Base-by-base conservation (phyloP, 2,113 vertebrate genomes). In the Aepyceros melampus region DNA sequence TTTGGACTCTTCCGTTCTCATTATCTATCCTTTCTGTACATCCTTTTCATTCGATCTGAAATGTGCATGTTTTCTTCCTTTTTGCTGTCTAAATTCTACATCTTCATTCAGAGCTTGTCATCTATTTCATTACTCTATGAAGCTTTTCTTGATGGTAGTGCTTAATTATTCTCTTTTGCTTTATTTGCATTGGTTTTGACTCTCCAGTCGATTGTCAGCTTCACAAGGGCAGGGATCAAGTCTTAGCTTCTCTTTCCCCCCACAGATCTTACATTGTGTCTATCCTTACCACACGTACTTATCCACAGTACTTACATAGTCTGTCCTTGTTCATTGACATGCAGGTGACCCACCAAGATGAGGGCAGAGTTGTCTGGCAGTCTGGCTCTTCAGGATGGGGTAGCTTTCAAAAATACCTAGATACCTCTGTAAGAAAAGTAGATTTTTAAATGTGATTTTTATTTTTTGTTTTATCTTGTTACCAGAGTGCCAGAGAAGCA, bases 401-500 rank as follows among this genome's bases (percentile, higher is more conserved):
- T 74, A 88, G 84, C 89, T 12, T 10, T 74, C 62, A 94, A 62
- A 21, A 45, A 71, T 29, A 45, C 56, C 21, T 76, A 92, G n/a
- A 8, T 4, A 5, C 19, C 11, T 93, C 55, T 47, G 2, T 82
- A 25, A 95, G 74, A 56, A 43, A 81, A 79, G 81, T 40, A 12
- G 74, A 33, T 40, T 95, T 95, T 74, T 96, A 15, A 27, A 49
- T 91, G 43, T n/a, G 27, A n/a, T 92, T 88, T 89, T 36, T 83
- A 29, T 96, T 88, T 89, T 92, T 40, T 86, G 8, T 97, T 95
- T 76, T 79, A 53, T 97, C 16, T 95, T 97, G 95, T 97, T 92
- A 76, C 64, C 98, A 99, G 99, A 99, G 99, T 93, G 97, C 99
- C 91, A 99, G 99, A 99, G 99, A 99, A 98, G 99, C 99, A 78